Percentiles rank a stretch among this genome's conserved stretches.
Conservation (phyloP, 2,888 invertebrate species). For the Apotomis capreana region DNA sequence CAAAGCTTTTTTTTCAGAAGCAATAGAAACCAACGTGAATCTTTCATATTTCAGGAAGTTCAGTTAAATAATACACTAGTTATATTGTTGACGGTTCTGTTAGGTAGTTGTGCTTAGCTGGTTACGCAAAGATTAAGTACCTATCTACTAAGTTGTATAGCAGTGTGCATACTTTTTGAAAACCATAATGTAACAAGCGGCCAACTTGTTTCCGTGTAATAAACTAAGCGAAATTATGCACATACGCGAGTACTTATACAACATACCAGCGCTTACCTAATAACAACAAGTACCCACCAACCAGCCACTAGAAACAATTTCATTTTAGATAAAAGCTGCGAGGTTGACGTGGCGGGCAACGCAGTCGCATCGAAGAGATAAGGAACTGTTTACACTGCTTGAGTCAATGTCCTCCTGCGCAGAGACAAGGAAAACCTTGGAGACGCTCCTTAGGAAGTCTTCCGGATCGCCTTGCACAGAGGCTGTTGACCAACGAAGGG, state of each 20-base stretch:
- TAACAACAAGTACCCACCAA: slow-evolving; percentile 41
- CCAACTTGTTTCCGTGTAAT: slow-evolving; percentile 2
- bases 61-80: too few species aligned
- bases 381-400: slow-evolving; percentile 83
- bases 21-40: too few species aligned
- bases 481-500: slow-evolving; percentile 64
- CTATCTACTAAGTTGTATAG: background rate
- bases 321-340: slow-evolving; percentile 79
- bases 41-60: too few species aligned
- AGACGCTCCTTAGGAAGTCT: slow-evolving; percentile 64
- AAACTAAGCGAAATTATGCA: slow-evolving; percentile 1
- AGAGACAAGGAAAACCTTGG: slow-evolving; percentile 79
- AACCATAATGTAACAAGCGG: background rate
- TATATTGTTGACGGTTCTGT: background rate
- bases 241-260: slow-evolving; percentile 7
- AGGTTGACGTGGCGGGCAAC: slow-evolving; percentile 61
- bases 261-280: slow-evolving; percentile 14
- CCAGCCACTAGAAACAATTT: slow-evolving; percentile 58
- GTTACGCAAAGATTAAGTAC: background rate
- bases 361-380: slow-evolving; percentile 69
- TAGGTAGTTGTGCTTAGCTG: background rate
- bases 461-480: slow-evolving; percentile 60
- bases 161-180: background rate
- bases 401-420: slow-evolving; percentile 81
- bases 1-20: background rate